Percentiles rank a stretch among this genome's conserved stretches.
phyloP scores from a whole-genome alignment of 2,888 invertebrate species.

The Drosophila barbarae region DNA sequence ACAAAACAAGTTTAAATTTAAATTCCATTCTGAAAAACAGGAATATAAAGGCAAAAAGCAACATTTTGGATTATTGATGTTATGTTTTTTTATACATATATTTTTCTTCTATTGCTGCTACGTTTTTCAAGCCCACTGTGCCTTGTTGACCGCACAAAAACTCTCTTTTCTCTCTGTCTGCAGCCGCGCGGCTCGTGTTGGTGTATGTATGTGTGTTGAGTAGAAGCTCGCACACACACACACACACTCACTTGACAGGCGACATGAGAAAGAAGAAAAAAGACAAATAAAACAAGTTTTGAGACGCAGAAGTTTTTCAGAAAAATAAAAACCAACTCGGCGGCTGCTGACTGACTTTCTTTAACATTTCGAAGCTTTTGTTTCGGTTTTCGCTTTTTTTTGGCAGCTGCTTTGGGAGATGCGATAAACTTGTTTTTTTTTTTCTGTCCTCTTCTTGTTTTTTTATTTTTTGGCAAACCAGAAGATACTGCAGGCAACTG shows the following conservation, averaged over 20 bases:
- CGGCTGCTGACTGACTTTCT: slow-evolving; percentile 62
- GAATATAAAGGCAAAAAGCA: background rate
- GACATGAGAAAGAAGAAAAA: slow-evolving; percentile 33
- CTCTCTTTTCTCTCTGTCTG: slow-evolving; percentile 28
- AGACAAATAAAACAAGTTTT: slow-evolving; percentile 48
- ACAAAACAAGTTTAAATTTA: background rate
- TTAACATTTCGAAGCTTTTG: slow-evolving; percentile 56
- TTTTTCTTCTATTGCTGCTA: background rate
- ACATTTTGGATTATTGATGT: background rate
- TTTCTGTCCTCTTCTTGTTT: slow-evolving; percentile 4
- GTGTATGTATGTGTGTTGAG: slow-evolving; percentile 29
- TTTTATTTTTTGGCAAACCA: slow-evolving; percentile 33
- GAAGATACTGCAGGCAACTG: slow-evolving; percentile 12
- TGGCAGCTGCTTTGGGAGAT: slow-evolving; percentile 36
- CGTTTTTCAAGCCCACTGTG: slow-evolving; percentile 25
- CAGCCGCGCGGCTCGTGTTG: slow-evolving; percentile 5
- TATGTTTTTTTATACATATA: background rate
- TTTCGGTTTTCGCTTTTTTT: slow-evolving; percentile 48
- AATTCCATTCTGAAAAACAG: background rate
- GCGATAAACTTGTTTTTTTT: slow-evolving; percentile 38
- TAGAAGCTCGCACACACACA: slow-evolving; percentile 29
- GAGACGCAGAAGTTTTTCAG: slow-evolving; percentile 66
- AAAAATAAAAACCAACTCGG: slow-evolving; percentile 44
- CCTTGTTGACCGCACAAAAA: slow-evolving; percentile 32
- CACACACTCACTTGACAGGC: slow-evolving; percentile 19